phyloP scores from a whole-genome alignment of 2,113 vertebrate species.

The Uropsilus gracilis region DNA sequence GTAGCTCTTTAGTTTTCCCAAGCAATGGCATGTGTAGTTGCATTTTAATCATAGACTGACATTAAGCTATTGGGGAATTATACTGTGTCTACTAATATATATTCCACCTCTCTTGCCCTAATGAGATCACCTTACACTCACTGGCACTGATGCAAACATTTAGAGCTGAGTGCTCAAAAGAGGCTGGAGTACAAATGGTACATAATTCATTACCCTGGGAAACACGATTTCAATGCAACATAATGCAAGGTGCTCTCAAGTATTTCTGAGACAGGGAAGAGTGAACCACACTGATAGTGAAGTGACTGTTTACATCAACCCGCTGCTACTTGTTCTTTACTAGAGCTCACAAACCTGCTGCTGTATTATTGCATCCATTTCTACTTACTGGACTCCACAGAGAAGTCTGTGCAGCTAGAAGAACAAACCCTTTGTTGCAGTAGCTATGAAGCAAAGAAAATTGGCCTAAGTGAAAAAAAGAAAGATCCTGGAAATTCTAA shows the following conservation, averaged over 20 bases:
- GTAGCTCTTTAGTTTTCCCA: background rate
- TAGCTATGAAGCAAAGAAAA: background rate
- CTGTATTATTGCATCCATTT: conserved; percentile 67
- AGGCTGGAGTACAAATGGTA: conserved; percentile 84
- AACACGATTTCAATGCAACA: conserved; percentile 82
- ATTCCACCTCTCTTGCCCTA: conserved; percentile 80
- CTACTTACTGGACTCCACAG: conserved; percentile 45
- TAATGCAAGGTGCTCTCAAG: conserved; percentile 85
- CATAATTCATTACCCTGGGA: conserved; percentile 86
- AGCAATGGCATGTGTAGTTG: conserved; percentile 46
- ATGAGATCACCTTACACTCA: conserved; percentile 85
- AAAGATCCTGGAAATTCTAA: background rate
- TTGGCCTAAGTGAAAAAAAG: background rate
- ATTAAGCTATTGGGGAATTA: conserved; percentile 78
- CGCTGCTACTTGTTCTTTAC: conserved; percentile 81
- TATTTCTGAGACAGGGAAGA: conserved; percentile 83
- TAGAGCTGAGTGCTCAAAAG: conserved; percentile 85
- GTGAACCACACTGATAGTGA: conserved; percentile 78
- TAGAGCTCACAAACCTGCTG: conserved; percentile 72
- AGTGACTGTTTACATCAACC: conserved; percentile 84
- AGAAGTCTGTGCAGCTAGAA: conserved; percentile 47
- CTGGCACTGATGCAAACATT: conserved; percentile 84
- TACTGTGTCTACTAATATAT: conserved; percentile 80
- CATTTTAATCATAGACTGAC: conserved; percentile 58
- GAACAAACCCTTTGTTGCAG: background rate